phyloP scores from a whole-genome alignment of 2,888 invertebrate genomes.

The Sinhomidia bicolor region DNA sequence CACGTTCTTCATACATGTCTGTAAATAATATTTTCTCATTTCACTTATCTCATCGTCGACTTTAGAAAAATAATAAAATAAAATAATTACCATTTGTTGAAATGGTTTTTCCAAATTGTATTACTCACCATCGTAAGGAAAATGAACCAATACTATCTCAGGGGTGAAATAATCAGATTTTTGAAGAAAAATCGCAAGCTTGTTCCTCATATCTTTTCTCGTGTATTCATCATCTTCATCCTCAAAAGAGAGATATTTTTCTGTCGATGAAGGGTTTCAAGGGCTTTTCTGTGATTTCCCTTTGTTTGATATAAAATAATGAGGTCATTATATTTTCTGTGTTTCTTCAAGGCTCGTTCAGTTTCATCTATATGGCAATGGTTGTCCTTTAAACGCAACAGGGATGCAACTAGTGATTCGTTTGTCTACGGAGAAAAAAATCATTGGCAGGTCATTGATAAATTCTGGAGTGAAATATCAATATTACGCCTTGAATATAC shows the following conservation, averaged over 20 bases:
- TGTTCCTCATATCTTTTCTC: conserved; percentile 84
- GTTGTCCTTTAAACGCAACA: conserved; percentile 91
- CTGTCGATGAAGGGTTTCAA: conserved; percentile 92
- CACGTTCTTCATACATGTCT: conserved; percentile 94
- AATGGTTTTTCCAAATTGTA: background rate
- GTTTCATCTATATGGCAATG: conserved; percentile 97
- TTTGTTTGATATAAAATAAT: conserved; percentile 98
- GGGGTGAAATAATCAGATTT: conserved; percentile 91
- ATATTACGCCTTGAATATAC: too few relatives aligned
- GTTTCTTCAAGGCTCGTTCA: conserved; percentile 92
- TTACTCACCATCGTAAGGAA: conserved; percentile 88
- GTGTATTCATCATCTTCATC: conserved; percentile 82
- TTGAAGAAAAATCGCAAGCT: conserved; percentile 90
- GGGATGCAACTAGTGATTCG: conserved; percentile 95
- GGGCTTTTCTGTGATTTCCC: conserved; percentile 90
- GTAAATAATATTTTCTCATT: too few relatives aligned
- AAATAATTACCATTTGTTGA: background rate
- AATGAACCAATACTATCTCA: conserved; percentile 92
- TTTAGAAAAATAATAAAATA: conserved; percentile 79
- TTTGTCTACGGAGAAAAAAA: conserved; percentile 88
- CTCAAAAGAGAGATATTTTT: conserved; percentile 85
- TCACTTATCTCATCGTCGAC: background rate
- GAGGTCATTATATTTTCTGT: conserved; percentile 94
- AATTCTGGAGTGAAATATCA: too few relatives aligned
- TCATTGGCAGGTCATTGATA: conserved; percentile 22